Percentiles rank a stretch among this genome's conserved stretches.
Conservation (phyloP, 2,113 vertebrate species). For the Zosterops lateralis region DNA sequence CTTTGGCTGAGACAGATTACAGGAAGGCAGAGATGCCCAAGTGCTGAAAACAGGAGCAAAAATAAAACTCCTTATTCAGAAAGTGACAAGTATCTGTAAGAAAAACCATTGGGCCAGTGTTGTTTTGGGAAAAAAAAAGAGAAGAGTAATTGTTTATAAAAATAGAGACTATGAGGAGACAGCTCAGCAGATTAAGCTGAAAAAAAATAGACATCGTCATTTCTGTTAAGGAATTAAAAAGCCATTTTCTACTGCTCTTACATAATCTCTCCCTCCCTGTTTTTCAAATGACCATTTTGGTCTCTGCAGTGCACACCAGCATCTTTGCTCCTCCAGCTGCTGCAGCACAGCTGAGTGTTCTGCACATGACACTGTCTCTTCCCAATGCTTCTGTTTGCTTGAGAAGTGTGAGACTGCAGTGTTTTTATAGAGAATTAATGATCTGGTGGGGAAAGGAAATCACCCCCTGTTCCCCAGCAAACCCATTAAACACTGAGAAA, state of each 20-base stretch:
- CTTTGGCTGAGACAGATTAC: neutral
- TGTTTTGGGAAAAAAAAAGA: neutral
- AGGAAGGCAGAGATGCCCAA: neutral
- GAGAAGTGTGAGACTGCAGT: neutral
- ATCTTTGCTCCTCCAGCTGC: neutral
- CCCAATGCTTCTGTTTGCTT: neutral
- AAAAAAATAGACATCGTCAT: fast-evolving
- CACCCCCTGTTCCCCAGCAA: neutral
- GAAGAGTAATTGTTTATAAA: neutral
- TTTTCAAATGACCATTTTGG: neutral
- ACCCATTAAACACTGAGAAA: constrained; percentile 8
- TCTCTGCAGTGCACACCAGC: neutral
- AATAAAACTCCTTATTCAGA: neutral
- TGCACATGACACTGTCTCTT: neutral
- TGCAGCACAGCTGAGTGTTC: neutral
- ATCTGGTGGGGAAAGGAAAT: neutral
- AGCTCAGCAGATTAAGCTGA: neutral
- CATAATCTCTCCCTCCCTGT: neutral
- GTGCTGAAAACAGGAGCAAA: neutral
- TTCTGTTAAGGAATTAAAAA: constrained; percentile 18
- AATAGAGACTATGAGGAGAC: constrained; percentile 1
- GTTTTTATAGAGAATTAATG: constrained; percentile 25
- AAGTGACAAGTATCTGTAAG: neutral
- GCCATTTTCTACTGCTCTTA: neutral
- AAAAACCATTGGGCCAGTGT: neutral